Conservation (phyloP, 1,140 invertebrate genomes). For the Halyomorpha halys region DNA sequence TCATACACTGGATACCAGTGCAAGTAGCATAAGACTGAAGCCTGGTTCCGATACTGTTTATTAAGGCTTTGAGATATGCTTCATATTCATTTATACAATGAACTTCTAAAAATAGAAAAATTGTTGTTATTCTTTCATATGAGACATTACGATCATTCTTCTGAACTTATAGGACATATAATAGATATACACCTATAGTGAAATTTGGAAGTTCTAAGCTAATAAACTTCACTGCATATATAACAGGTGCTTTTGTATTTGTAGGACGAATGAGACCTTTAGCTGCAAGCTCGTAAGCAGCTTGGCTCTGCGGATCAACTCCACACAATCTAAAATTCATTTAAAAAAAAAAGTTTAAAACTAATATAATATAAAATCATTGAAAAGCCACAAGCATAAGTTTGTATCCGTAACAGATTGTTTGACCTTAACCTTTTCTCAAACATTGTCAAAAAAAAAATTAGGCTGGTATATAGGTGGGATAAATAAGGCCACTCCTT, state of each 20-base stretch:
- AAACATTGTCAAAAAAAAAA: no score
- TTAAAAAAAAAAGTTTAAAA: conserved; percentile 25
- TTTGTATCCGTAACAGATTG: no score
- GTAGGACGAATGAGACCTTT: conserved; percentile 66
- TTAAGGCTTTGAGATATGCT: conserved; percentile 56
- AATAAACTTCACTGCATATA: conserved; percentile 80
- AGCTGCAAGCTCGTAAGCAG: conserved; percentile 75
- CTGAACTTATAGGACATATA: not conserved
- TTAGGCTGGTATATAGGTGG: no score
- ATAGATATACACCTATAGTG: conserved; percentile 53
- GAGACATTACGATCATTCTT: not conserved
- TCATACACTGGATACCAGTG: conserved; percentile 63
- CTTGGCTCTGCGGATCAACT: conserved; percentile 69
- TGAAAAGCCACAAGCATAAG: no score
- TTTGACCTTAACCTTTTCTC: no score
- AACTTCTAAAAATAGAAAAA: conserved; percentile 54
- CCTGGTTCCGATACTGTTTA: conserved; percentile 69
- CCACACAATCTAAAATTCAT: conserved; percentile 53
- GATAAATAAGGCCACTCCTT: no score
- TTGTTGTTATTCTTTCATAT: not conserved
- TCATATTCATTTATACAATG: conserved; percentile 74
- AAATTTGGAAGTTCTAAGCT: conserved; percentile 74
- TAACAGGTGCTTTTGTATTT: conserved; percentile 54
- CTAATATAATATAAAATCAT: no score
- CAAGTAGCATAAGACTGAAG: conserved; percentile 71